Conservation (phyloP, 2,113 vertebrate species). For the Hirundichthys speculiger region DNA sequence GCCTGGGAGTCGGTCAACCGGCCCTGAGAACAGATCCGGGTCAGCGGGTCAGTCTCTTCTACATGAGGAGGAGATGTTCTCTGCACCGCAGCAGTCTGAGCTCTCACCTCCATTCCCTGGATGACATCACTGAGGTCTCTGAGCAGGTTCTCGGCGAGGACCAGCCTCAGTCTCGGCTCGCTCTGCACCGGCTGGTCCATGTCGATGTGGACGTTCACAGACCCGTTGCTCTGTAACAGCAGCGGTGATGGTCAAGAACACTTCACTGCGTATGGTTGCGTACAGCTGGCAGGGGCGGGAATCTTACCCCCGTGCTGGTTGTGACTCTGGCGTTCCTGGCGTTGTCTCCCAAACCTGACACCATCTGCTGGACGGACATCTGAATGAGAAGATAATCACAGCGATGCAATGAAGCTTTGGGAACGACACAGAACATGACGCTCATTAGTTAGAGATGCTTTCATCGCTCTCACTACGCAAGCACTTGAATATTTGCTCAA, state of each 20-base stretch:
- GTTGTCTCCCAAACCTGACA: constrained; percentile 81
- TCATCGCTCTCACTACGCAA: too few relatives aligned
- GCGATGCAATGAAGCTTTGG: neutral
- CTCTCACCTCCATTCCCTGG: constrained; percentile 85
- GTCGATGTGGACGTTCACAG: constrained; percentile 91
- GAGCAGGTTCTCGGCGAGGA: constrained; percentile 90
- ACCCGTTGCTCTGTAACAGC: constrained; percentile 81
- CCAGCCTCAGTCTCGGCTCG: constrained; percentile 88
- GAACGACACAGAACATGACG: too few relatives aligned
- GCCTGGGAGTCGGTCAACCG: constrained; percentile 53
- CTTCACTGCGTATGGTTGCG: neutral
- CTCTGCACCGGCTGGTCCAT: constrained; percentile 89
- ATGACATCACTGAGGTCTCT: constrained; percentile 87
- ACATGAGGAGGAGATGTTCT: accelerated
- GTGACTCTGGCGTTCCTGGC: constrained; percentile 80
- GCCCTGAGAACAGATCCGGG: constrained; percentile 53
- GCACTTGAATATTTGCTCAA: too few relatives aligned
- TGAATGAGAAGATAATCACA: constrained; percentile 42
- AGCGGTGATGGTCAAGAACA: neutral
- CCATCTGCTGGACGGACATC: constrained; percentile 85
- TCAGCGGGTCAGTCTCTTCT: neutral
- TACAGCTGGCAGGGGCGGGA: neutral
- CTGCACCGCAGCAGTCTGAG: neutral
- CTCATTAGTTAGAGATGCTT: too few relatives aligned
- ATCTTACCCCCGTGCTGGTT: constrained; percentile 81